A percentile compares a stretch with the other conserved stretches of the same genome.
Conservation (phyloP, 2,113 vertebrate species). For the Brachirus orientalis region DNA sequence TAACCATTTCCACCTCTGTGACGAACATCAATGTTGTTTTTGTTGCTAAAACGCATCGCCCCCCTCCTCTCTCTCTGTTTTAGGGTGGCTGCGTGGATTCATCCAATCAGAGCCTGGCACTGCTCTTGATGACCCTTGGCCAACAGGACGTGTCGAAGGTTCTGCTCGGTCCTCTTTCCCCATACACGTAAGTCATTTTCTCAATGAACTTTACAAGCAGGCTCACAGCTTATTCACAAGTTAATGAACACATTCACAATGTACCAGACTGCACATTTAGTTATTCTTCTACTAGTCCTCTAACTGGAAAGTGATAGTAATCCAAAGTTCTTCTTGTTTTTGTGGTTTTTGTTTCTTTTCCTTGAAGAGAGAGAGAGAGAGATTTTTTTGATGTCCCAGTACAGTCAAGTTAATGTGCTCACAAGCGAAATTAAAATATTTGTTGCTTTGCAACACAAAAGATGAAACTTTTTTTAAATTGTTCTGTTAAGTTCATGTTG, state of each 20-base stretch:
- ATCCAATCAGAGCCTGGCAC: conserved; percentile 92
- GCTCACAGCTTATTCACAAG: conserved; percentile 4
- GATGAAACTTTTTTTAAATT: too few relatives aligned
- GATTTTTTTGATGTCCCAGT: too few relatives aligned
- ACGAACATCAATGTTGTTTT: conserved; percentile 40
- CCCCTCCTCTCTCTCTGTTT: conserved; percentile 21
- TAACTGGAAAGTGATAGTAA: conserved; percentile 14
- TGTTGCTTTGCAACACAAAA: too few relatives aligned
- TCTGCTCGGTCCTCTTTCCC: conserved; percentile 92
- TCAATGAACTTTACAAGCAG: conserved; percentile 11
- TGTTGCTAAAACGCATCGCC: conserved; percentile 8
- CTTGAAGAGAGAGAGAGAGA: background rate
- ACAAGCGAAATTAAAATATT: too few relatives aligned
- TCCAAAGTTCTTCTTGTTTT: conserved; percentile 31
- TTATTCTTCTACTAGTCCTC: conserved; percentile 42
- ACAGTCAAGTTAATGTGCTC: too few relatives aligned
- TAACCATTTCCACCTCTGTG: conserved; percentile 35
- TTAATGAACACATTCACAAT: conserved; percentile 13
- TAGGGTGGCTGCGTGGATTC: conserved; percentile 98
- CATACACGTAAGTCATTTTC: conserved; percentile 90
- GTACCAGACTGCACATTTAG: background rate
- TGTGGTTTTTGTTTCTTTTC: background rate
- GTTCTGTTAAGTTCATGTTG: too few relatives aligned
- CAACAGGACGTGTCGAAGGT: conserved; percentile 97
- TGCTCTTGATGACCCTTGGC: conserved; percentile 96